Percentiles rank a stretch among this genome's conserved stretches.
phyloP scores from a whole-genome alignment of 2,888 invertebrate species.

The Cheilosia variabilis region DNA sequence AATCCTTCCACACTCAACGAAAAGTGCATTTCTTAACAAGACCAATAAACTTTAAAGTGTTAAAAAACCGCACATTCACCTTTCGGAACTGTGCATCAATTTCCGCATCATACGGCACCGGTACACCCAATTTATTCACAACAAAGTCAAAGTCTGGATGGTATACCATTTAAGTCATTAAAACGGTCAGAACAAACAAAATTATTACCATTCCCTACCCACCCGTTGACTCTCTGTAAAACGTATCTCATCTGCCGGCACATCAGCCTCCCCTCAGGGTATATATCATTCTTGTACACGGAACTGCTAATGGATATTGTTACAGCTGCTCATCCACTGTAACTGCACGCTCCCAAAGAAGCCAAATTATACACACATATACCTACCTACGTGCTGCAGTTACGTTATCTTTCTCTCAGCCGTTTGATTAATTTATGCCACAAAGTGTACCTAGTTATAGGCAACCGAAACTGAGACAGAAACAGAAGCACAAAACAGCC shows the following conservation, averaged over 20 bases:
- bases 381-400: slow-evolving; percentile 50
- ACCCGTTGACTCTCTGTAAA: slow-evolving; percentile 10
- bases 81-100: background rate
- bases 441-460: slow-evolving; percentile 30
- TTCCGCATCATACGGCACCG: slow-evolving; percentile 34
- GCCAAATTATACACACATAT: slow-evolving; percentile 20
- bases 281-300: slow-evolving; percentile 27
- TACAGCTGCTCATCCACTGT: slow-evolving; percentile 45
- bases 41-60: too few relatives aligned
- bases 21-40: too few relatives aligned
- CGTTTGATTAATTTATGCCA: slow-evolving; percentile 60
- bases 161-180: slow-evolving; percentile 29
- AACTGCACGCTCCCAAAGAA: slow-evolving; percentile 48
- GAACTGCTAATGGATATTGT: slow-evolving; percentile 42
- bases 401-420: slow-evolving; percentile 45
- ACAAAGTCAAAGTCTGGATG: slow-evolving; percentile 18
- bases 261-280: slow-evolving; percentile 22
- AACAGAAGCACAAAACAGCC: slow-evolving; percentile 25
- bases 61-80: background rate
- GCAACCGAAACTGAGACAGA: slow-evolving; percentile 5
- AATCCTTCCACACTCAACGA: too few relatives aligned
- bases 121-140: slow-evolving; percentile 27
- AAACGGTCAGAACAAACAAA: slow-evolving; percentile 59
- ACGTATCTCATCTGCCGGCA: slow-evolving; percentile 46
- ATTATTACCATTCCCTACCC: slow-evolving; percentile 45